Percentiles rank a stretch among this genome's conserved stretches.
phyloP scores from a whole-genome alignment of 2,797 vertebrate genomes.

The Poecilia velifera region DNA sequence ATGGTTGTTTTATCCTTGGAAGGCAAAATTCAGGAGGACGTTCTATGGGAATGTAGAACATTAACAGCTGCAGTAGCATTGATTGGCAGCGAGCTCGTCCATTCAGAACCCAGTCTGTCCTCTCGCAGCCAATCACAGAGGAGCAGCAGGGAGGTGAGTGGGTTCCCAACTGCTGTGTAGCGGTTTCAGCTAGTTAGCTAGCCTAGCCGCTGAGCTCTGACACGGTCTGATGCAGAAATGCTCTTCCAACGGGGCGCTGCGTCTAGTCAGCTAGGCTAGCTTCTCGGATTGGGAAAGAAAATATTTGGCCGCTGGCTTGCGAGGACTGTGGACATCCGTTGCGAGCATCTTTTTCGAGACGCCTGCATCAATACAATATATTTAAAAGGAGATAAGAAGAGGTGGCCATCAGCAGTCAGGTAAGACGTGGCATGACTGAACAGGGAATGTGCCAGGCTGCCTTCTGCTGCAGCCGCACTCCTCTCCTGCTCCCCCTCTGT shows the following conservation, averaged over 20 bases:
- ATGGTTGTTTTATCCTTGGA: neutral
- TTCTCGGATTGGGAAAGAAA: slow-evolving; percentile 42
- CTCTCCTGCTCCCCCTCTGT: slow-evolving; percentile 20
- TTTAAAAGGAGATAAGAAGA: slow-evolving; percentile 40
- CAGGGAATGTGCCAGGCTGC: slow-evolving; percentile 28
- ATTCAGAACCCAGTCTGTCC: slow-evolving; percentile 27
- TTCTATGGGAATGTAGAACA: slow-evolving; percentile 33
- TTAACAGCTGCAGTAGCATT: slow-evolving; percentile 59
- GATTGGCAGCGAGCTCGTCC: slow-evolving; percentile 40
- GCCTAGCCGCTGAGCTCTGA: slow-evolving; percentile 68
- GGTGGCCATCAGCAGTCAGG: slow-evolving; percentile 59
- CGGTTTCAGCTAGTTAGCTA: slow-evolving; percentile 57
- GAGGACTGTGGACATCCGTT: slow-evolving; percentile 29
- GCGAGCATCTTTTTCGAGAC: slow-evolving; percentile 19
- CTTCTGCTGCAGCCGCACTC: slow-evolving; percentile 38
- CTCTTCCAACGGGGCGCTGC: slow-evolving; percentile 70
- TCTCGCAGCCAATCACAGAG: slow-evolving; percentile 47
- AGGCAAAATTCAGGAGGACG: slow-evolving; percentile 34
- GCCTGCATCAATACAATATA: slow-evolving; percentile 21
- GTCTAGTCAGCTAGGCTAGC: slow-evolving; percentile 67
- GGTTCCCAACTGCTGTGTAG: slow-evolving; percentile 46
- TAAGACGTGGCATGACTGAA: slow-evolving; percentile 65
- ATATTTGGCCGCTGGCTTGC: slow-evolving; percentile 20
- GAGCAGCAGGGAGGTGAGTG: slow-evolving; percentile 19
- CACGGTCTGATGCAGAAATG: slow-evolving; percentile 74